Percentiles rank a stretch among this genome's conserved stretches.
Evolutionary conservation across 2,797 vertebrate genomes (phyloP).

Genomic region (Acipenser oxyrinchus): DNA sequence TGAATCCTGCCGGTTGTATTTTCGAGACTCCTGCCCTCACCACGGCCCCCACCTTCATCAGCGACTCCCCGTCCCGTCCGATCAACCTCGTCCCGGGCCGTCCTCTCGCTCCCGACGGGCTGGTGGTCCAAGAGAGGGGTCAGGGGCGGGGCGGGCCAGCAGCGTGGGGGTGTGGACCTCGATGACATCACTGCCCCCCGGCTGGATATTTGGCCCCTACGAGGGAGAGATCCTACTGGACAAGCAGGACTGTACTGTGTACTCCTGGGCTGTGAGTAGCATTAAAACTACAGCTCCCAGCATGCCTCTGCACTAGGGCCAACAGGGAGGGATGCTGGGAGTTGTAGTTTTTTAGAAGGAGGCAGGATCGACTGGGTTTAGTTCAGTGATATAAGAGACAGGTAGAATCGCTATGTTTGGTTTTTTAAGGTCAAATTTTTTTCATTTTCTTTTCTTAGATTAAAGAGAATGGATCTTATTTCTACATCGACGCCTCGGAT

Average conservation of each 20-base stretch:
- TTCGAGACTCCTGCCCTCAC: slow-evolving; percentile 32
- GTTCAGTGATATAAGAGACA: neutral
- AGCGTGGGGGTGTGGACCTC: slow-evolving; percentile 44
- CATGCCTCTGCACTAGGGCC: no score
- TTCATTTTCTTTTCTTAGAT: slow-evolving; percentile 31
- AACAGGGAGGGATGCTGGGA: no score
- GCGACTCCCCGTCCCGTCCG: slow-evolving; percentile 37
- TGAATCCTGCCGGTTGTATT: slow-evolving; percentile 36
- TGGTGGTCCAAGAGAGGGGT: slow-evolving; percentile 35
- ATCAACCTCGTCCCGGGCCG: slow-evolving; percentile 42
- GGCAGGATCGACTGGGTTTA: no score
- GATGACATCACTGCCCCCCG: slow-evolving; percentile 41
- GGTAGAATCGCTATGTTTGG: no score
- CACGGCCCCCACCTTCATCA: slow-evolving; percentile 36
- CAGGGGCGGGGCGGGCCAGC: slow-evolving; percentile 26
- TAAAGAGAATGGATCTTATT: slow-evolving; percentile 50
- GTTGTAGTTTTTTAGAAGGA: no score
- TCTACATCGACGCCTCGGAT: slow-evolving; percentile 52
- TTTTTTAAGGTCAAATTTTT: neutral
- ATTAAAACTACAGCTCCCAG: no score
- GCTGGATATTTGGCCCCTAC: slow-evolving; percentile 51
- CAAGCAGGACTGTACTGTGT: slow-evolving; percentile 41
- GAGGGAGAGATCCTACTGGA: slow-evolving; percentile 44
- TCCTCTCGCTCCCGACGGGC: slow-evolving; percentile 53
- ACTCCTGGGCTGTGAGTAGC: slow-evolving; percentile 52